These are phyloP conservation scores for Atta colombica DNA, from an alignment of 1,140 invertebrate genomes.

Conservation along the genomic window DNA sequence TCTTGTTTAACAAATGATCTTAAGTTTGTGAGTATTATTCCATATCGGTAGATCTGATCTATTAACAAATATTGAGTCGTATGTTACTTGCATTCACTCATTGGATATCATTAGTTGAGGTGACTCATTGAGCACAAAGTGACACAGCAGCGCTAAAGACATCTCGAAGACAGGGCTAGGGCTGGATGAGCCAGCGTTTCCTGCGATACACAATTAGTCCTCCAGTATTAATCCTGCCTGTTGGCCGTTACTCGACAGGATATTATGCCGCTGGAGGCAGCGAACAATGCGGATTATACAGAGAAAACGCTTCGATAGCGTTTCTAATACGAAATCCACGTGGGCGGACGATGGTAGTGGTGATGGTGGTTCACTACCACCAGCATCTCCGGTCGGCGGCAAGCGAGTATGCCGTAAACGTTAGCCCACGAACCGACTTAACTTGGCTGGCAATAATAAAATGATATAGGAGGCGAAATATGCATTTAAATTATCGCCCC, in stretches of 20 bases:
- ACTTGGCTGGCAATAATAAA: conserved; percentile 87
- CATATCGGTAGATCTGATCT: not conserved
- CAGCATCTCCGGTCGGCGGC: conserved; percentile 66
- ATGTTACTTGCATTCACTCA: conserved; percentile 26
- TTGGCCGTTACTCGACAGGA: conserved; percentile 81
- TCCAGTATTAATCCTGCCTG: conserved; percentile 82
- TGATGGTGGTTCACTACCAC: conserved; percentile 58
- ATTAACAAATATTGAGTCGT: not conserved
- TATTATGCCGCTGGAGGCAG: conserved; percentile 82
- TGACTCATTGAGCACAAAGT: conserved; percentile 54
- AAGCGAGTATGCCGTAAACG: conserved; percentile 76
- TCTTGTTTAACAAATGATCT: not conserved
- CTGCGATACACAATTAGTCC: conserved; percentile 82
- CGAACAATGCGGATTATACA: conserved; percentile 84
- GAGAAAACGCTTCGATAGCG: conserved; percentile 84
- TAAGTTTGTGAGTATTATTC: not conserved
- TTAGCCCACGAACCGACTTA: conserved; percentile 83
- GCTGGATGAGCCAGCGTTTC: conserved; percentile 77
- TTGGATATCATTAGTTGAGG: conserved; percentile 64
- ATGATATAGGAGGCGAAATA: conserved; percentile 87
- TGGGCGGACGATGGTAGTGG: conserved; percentile 7
- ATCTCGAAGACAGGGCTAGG: conserved; percentile 65
- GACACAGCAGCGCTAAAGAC: conserved; percentile 56
- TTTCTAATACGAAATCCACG: conserved; percentile 81
- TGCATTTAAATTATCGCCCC: conserved; percentile 87